phyloP scores from a whole-genome alignment of 2,797 vertebrate species.

The Euphonia xanthogaster region DNA sequence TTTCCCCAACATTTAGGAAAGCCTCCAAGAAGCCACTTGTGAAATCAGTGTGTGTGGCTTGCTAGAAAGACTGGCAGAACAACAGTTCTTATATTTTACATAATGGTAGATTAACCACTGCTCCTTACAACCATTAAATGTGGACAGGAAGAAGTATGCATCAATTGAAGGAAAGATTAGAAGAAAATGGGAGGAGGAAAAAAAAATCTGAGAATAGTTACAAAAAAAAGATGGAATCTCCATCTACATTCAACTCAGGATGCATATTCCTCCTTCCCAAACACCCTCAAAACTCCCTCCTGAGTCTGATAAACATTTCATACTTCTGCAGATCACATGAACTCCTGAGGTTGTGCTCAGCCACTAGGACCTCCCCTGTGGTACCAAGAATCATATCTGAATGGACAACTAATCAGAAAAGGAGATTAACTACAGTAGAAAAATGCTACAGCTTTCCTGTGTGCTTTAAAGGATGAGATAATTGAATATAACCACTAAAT shows the following conservation, averaged over 20 bases:
- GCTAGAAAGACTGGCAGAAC: background rate
- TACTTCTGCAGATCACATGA: background rate
- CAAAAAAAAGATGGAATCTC: background rate
- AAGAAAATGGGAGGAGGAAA: background rate
- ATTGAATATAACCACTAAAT: background rate
- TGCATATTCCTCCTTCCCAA: background rate
- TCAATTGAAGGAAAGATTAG: background rate
- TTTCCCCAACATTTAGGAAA: background rate
- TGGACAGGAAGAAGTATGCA: background rate
- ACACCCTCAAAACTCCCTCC: rapidly evolving
- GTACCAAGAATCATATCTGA: background rate
- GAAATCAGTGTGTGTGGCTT: background rate
- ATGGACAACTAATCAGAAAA: background rate
- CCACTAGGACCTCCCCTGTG: background rate
- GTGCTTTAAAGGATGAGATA: background rate
- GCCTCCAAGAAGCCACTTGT: background rate
- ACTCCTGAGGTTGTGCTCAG: background rate
- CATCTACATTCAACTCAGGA: background rate
- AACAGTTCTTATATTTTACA: background rate
- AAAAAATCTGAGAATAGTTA: background rate
- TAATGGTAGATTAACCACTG: background rate
- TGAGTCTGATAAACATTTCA: background rate
- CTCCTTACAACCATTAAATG: background rate
- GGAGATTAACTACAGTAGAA: background rate
- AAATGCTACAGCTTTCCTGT: background rate